Conservation (phyloP, 1,140 invertebrate genomes). For the Drosophila paulistorum region DNA sequence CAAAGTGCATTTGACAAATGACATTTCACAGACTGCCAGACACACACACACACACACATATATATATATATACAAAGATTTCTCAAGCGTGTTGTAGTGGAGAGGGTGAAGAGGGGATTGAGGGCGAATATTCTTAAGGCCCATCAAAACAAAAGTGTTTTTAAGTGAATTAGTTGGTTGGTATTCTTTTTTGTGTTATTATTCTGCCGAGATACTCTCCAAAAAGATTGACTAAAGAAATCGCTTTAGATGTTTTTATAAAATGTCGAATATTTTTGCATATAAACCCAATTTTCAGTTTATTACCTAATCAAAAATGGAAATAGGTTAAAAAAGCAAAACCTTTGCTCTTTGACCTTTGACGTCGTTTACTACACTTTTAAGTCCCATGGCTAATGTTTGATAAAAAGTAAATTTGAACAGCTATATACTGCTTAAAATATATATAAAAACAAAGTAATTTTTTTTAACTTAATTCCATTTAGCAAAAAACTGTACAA, state of each 20-base stretch:
- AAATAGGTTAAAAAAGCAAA: no score
- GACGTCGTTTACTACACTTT: no score
- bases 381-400: no score
- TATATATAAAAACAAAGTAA: no score
- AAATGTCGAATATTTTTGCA: no score
- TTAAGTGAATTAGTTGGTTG: constrained; percentile 76
- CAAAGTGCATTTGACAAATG: constrained; percentile 82
- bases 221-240: background rate
- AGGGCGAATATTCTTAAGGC: constrained; percentile 50
- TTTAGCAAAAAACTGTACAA: no score
- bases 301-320: no score
- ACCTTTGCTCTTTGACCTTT: no score
- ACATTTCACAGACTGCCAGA: constrained; percentile 80
- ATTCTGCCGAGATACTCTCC: constrained; percentile 8
- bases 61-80: background rate
- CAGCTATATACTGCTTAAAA: no score
- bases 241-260: background rate
- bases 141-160: constrained; percentile 68
- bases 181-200: constrained; percentile 15
- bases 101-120: background rate
- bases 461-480: no score
- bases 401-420: no score
- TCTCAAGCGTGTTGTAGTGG: background rate
- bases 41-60: constrained; percentile 33
- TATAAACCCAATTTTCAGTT: no score